phyloP scores from a whole-genome alignment of 2,888 invertebrate genomes.

The Platycheirus rosarum region DNA sequence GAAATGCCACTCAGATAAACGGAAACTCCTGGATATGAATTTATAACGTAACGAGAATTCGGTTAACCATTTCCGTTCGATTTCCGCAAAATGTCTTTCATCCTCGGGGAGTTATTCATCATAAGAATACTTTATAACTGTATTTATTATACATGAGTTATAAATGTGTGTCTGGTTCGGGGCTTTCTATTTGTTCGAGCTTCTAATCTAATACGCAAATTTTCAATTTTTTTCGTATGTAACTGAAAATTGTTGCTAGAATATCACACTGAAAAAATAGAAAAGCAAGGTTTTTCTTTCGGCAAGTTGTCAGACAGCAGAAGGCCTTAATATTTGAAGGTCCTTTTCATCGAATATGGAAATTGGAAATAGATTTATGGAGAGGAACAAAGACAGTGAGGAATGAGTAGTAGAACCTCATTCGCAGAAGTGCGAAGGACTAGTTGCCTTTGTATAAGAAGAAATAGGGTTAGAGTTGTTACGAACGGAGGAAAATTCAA shows the following conservation, averaged over 20 bases:
- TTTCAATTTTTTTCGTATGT: slow-evolving; percentile 3
- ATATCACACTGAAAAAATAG: neutral
- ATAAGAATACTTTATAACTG: neutral
- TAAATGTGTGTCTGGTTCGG: slow-evolving; percentile 27
- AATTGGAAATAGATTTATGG: slow-evolving; percentile 10
- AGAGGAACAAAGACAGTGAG: neutral
- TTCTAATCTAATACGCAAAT: slow-evolving; percentile 39
- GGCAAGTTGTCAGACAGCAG: neutral
- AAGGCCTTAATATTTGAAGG: neutral
- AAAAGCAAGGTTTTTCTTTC: neutral
- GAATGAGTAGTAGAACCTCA: neutral
- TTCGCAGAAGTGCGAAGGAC: neutral
- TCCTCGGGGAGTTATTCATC: slow-evolving; percentile 58
- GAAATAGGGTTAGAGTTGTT: neutral
- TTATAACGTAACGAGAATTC: slow-evolving; percentile 57
- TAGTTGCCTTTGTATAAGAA: neutral
- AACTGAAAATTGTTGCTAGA: neutral
- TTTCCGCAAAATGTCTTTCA: slow-evolving; percentile 49
- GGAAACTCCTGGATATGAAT: slow-evolving; percentile 55
- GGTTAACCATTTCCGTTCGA: slow-evolving; percentile 66
- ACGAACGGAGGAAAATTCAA: too few relatives aligned
- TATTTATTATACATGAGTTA: neutral
- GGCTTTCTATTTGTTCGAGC: slow-evolving; percentile 16
- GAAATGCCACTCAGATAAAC: slow-evolving; percentile 37
- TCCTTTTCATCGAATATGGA: slow-evolving; percentile 5